Base-by-base conservation (phyloP, 2,113 vertebrate species). In the Neopipo cinnamomea region DNA sequence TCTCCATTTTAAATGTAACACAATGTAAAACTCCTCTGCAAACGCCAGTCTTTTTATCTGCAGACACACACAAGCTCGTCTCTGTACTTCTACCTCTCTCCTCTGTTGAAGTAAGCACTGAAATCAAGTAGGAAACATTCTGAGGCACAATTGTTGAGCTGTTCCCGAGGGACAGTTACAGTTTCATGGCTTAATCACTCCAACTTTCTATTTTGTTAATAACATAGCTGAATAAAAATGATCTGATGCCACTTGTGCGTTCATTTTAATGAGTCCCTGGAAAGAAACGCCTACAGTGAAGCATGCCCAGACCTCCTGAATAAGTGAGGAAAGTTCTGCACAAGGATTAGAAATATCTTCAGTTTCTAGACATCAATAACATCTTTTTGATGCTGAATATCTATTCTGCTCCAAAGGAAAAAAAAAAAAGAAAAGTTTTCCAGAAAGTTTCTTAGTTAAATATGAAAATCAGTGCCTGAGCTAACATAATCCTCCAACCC, bases 131-230 rank as follows among this genome's bases (percentile, higher is more conserved):
- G 15, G 44, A 95, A 84, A 66, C 4, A 4, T 35, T 76, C 61
- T 63, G 73, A 81, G 76, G 47, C 42, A 81, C 72, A 91, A 65
- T 62, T 84, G 55, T 39, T 46, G 72, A 89, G 79, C 39, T 61
- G 67, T 11, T 96, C 71, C 81, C 71, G 6, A 31, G 88, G 75
- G 75, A 91, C 4, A 76, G 58, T 75, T 95, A 91, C 18, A 86
- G 66, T 85, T 93, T 91, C 81, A 88, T 46, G 42, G 89, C 67
- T 92, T 92, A 94, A 83, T 93, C 81, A 94, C 49, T 74, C 49
- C 85, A 75, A 53, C 41, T 82, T 96, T 72, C 75, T 52, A 12
- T 83, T 87, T 76, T 63, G 35, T 89, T 96, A 90, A 95, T 82
- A 94, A 80, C 11, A 12, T 14, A 92, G 79, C 31, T 92, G 82